These are phyloP conservation scores for Microctenopoma lineatum DNA, from an alignment of 2,797 vertebrate species.

Conservation along the genomic window DNA sequence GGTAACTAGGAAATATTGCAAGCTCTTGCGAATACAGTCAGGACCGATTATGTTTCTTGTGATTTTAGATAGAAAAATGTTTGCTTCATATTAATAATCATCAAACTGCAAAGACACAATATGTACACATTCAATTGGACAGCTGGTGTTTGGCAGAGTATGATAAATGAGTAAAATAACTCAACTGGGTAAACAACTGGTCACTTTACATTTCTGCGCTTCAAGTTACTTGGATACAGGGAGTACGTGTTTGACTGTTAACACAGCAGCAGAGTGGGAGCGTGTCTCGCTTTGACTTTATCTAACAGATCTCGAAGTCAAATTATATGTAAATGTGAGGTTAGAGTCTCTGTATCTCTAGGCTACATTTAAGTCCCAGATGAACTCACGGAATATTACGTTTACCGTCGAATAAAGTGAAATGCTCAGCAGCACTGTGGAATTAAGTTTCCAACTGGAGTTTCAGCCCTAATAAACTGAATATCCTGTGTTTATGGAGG, in stretches of 20 bases:
- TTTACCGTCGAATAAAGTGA: conserved; percentile 52
- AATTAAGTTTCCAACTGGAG: conserved; percentile 36
- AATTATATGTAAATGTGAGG: conserved; percentile 26
- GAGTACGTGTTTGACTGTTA: conserved; percentile 7
- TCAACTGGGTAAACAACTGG: conserved; percentile 10
- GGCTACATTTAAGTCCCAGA: conserved; percentile 43
- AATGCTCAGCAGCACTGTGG: conserved; percentile 38
- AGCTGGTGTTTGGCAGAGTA: neutral
- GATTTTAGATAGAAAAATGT: conserved; percentile 12
- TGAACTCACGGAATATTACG: conserved; percentile 49
- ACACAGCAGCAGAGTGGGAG: neutral
- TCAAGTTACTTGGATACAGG: conserved; percentile 10
- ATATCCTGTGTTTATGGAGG: conserved; percentile 45
- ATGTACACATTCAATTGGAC: neutral
- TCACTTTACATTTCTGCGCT: conserved; percentile 14
- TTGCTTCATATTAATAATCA: conserved; percentile 21
- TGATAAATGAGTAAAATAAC: conserved; percentile 2
- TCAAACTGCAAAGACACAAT: neutral
- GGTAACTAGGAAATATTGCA: conserved; percentile 22
- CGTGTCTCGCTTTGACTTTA: conserved; percentile 12
- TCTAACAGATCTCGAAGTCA: conserved; percentile 30
- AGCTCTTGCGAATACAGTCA: conserved; percentile 24
- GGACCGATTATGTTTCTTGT: conserved; percentile 25
- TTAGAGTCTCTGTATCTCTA: conserved; percentile 33
- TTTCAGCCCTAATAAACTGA: conserved; percentile 51